Percentiles rank a stretch among this genome's conserved stretches.
These are phyloP conservation scores for Sarcophaga carnaria DNA, from an alignment of 2,888 invertebrate species.

Conservation along the genomic window DNA sequence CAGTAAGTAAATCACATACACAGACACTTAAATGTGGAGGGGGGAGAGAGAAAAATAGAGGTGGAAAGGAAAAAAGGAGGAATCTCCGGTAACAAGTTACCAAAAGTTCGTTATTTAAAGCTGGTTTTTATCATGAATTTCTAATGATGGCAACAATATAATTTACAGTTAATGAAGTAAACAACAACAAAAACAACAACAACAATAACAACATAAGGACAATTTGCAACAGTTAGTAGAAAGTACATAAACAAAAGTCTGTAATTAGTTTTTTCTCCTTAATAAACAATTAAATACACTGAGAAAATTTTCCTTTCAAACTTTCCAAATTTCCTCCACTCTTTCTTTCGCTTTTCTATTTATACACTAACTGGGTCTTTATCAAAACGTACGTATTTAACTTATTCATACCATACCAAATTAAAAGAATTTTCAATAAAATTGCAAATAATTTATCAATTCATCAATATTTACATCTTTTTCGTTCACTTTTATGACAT, in stretches of 20 bases:
- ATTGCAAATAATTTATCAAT: not conserved
- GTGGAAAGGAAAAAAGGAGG: slow-evolving; percentile 15
- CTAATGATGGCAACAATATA: slow-evolving; percentile 57
- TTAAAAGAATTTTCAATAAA: not conserved
- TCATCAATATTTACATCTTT: too few relatives aligned
- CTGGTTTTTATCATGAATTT: slow-evolving; percentile 45
- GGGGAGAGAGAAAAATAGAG: not conserved
- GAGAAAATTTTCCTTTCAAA: not conserved
- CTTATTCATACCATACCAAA: too few relatives aligned
- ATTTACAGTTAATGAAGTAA: slow-evolving; percentile 55
- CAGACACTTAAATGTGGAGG: not conserved
- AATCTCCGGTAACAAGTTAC: slow-evolving; percentile 41
- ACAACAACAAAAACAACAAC: slow-evolving; percentile 33
- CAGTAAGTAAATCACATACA: slow-evolving; percentile 43
- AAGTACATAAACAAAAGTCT: slow-evolving; percentile 11
- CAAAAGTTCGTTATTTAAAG: slow-evolving; percentile 50
- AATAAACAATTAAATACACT: slow-evolving; percentile 38
- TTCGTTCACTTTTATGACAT: too few relatives aligned
- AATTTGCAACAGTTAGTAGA: slow-evolving; percentile 18
- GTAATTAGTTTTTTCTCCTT: not conserved
- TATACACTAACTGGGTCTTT: too few relatives aligned
- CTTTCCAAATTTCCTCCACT: not conserved
- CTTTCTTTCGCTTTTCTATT: too few relatives aligned
- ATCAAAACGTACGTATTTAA: too few relatives aligned
- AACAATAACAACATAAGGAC: slow-evolving; percentile 1